Evolutionary conservation across 2,113 vertebrate species (phyloP).

Genomic region (Porphyrio hochstetteri): DNA sequence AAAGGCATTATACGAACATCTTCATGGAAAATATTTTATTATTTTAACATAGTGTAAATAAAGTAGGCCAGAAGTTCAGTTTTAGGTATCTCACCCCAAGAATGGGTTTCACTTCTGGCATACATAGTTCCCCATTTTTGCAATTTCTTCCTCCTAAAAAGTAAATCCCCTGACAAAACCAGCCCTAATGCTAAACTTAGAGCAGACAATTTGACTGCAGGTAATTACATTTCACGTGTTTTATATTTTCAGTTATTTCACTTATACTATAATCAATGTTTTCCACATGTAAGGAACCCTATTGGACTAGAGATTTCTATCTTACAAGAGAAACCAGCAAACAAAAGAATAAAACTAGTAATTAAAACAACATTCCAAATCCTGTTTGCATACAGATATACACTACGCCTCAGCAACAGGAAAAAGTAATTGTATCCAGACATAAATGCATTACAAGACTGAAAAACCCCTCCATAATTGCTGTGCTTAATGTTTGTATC

Average conservation of each 20-base stretch:
- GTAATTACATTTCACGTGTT: conserved; percentile 55
- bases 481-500: conserved; percentile 19
- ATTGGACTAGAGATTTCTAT: conserved; percentile 48
- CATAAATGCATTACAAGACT: background rate
- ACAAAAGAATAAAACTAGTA: conserved; percentile 51
- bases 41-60: background rate
- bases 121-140: background rate
- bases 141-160: background rate
- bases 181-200: background rate
- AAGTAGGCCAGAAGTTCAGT: background rate
- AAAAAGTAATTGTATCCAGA: conserved; percentile 57
- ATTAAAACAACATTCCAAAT: conserved; percentile 55
- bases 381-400: conserved; percentile 27
- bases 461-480: background rate
- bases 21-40: conserved; percentile 33
- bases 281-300: conserved; percentile 43
- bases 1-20: background rate
- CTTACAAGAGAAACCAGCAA: conserved; percentile 30
- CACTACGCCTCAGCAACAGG: conserved; percentile 28
- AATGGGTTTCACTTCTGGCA: conserved; percentile 20
- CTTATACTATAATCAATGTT: conserved; percentile 64
- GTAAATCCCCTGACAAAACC: conserved; percentile 11
- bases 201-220: conserved; percentile 34
- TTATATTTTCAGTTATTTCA: conserved; percentile 65
- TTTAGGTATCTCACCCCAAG: background rate